phyloP scores from a whole-genome alignment of 2,797 vertebrate genomes.

The Lacerta agilis region DNA sequence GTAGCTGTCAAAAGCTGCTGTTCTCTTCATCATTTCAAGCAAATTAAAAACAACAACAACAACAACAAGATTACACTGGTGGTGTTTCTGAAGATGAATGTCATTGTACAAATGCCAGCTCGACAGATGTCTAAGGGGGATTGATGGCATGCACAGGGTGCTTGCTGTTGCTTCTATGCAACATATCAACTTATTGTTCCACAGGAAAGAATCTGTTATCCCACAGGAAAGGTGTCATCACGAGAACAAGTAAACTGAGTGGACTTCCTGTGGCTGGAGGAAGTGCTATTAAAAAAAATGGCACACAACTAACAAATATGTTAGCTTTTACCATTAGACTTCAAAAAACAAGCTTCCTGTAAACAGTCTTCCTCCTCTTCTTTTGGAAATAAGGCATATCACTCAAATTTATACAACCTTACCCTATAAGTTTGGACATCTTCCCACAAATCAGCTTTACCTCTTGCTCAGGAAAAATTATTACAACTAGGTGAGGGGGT shows the following conservation, averaged over 20 bases:
- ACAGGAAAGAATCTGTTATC: neutral
- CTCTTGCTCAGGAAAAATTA: neutral
- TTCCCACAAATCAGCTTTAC: neutral
- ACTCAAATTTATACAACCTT: neutral
- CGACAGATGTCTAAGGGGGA: neutral
- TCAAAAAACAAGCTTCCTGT: neutral
- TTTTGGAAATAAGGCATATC: too few species aligned
- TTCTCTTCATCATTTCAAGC: neutral
- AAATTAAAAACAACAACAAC: neutral
- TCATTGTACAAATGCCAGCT: neutral
- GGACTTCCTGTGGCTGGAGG: neutral
- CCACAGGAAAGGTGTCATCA: neutral
- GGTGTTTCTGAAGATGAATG: neutral
- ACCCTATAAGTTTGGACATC: neutral
- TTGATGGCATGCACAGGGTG: neutral
- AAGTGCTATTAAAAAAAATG: slow-evolving; percentile 5
- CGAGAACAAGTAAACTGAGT: neutral
- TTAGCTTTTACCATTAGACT: neutral
- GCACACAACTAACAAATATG: neutral
- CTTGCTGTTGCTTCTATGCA: neutral
- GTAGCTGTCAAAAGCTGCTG: neutral
- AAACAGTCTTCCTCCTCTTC: neutral
- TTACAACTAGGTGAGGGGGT: neutral
- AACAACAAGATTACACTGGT: neutral
- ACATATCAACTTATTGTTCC: neutral